Evolutionary conservation across 2,113 vertebrate genomes (phyloP), one percentile per base, ranked within the genome.

Genomic region (Cervus canadensis): DNA sequence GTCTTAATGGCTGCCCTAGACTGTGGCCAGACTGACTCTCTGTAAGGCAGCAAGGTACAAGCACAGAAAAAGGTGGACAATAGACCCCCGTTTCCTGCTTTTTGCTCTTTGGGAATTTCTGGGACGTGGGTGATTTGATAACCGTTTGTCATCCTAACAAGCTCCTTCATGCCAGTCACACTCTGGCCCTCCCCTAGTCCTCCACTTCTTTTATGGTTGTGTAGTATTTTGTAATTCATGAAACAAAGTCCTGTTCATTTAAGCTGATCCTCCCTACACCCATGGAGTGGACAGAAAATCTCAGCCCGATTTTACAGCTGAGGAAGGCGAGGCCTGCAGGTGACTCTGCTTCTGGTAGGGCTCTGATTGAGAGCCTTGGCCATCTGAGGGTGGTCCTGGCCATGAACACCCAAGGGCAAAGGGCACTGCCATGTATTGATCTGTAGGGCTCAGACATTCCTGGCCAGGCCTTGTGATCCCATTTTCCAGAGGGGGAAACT

Each of bases 161-260:
- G 0, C 3, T 4, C 36, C 25, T 6, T 50, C 2, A 4, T 9
- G 33, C n/a, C 16, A 3, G 2, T 25, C 48, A 2, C 8, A 25
- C 13, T 36, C 43, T 1, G 33, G 45, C 30, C 30, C 16, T 9
- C 13, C 23, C 15, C 21, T 3, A 0, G 3, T 25, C 19, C 45
- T 14, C 16, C 33, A 26, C 33, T 2, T 48, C 7, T 30, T 4
- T 15, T 3, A 0, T 2, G 30, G 4, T 19, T 7, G 52, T 17
- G 15, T 7, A 6, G 30, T 1, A 12, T 40, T 84, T 48, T 30
- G 0, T 28, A 6, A 9, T 13, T 21, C 40, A 50, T 1, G 30
- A 43, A 10, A 14, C 4, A 3, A 86, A 28, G 45, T 11, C 13
- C 0, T 0, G 4, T 1, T 30, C 43, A 3, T 25, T n/a, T 6